Evolutionary conservation across 2,888 invertebrate species (phyloP), one percentile per base, ranked within the genome.

Genomic region (Coenonympha glycerion): DNA sequence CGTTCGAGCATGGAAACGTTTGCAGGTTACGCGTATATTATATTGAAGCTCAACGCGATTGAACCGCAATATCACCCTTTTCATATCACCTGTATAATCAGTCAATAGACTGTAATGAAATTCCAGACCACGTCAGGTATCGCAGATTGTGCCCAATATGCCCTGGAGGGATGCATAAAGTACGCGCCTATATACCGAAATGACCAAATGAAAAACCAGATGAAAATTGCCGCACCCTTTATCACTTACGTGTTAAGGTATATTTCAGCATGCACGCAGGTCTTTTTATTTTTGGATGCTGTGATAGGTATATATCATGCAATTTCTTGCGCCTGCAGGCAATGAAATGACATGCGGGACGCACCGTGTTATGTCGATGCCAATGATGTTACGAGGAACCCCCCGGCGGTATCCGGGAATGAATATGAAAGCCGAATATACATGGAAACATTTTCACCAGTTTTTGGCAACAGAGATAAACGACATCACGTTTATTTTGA

Each of bases 281-380:
- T 71, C 75, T 47, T 5, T 34, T 11, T 52, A 58, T 19, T 42
- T 37, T 76, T 74, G 81, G 45, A 54, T 57, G 47, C 65, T 71
- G 62, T 67, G 66, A 62, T 71, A 73, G 70, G 71, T 73, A 71
- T 75, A 71, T 78, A 79, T 76, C 73, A 75, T 81, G 83, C 82
- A 82, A 82, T 83, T 81, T 79, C 83, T 83, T 80, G 78, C 68
- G 76, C 76, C 76, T 76, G 73, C 66, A 75, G 79, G 77, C 79
- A 73, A 65, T 68, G 68, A 77, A 79, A 82, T 80, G 77, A 79
- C 81, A 76, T 80, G 73, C 64, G 79, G 72, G 73, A 73, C 69
- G 70, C 63, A 64, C 64, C 70, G 66, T 73, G 73, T 73, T 75
- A 76, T 76, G 73, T 72, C 70, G 76, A 74, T 71, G 69, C 70